Evolutionary conservation across 2,888 invertebrate genomes (phyloP).

Genomic region (Chorisops tibialis): DNA sequence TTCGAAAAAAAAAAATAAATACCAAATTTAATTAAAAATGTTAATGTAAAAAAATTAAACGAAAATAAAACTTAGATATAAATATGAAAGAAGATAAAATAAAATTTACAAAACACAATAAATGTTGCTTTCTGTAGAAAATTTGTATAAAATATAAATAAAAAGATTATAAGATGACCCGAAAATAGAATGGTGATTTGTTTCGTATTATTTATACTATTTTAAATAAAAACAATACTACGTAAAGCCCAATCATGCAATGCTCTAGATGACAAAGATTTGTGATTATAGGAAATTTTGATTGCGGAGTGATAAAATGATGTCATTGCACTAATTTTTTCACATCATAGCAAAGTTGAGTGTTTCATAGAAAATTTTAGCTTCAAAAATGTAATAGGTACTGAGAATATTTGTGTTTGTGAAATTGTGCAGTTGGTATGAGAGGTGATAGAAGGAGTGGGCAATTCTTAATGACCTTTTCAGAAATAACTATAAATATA

Average conservation of each 20-base stretch:
- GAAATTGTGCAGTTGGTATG: neutral
- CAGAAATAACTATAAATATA: too few species aligned
- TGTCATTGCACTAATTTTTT: too few species aligned
- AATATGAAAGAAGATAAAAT: conserved; percentile 6
- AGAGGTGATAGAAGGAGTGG: too few species aligned
- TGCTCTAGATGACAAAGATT: too few species aligned
- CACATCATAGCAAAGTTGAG: too few species aligned
- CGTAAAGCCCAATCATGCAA: too few species aligned
- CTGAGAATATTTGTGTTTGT: neutral
- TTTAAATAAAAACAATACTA: too few species aligned
- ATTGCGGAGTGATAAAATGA: neutral
- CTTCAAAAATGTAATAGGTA: too few species aligned
- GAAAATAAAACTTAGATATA: conserved; percentile 14
- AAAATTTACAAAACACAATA: neutral
- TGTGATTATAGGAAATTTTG: too few species aligned
- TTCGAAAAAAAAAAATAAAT: neutral
- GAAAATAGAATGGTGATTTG: neutral
- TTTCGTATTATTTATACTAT: neutral
- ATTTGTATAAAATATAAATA: conserved; percentile 30
- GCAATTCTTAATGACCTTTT: too few species aligned
- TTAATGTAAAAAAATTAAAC: neutral
- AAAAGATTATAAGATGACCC: conserved; percentile 12
- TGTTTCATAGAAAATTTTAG: too few species aligned
- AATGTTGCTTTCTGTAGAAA: conserved; percentile 32
- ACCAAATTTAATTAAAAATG: neutral